Evolutionary conservation across 1,140 invertebrate genomes (phyloP).

Genomic region (Spodoptera frugiperda): DNA sequence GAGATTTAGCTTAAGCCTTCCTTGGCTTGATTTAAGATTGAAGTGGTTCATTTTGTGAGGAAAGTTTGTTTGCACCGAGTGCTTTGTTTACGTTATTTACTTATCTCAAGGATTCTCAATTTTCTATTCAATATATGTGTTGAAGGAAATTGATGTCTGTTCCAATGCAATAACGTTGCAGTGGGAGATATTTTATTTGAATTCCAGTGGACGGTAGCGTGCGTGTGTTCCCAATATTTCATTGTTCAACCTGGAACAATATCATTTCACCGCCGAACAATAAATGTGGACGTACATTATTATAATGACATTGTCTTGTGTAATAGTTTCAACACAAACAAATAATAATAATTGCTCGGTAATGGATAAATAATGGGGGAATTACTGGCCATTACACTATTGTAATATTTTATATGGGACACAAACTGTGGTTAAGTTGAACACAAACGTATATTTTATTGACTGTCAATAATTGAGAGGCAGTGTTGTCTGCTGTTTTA

Average conservation of each 20-base stretch:
- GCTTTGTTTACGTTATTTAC: background rate
- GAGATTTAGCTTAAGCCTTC: background rate
- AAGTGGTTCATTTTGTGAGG: constrained; percentile 7
- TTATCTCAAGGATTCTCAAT: too few species aligned
- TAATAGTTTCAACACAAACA: background rate
- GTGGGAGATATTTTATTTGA: too few species aligned
- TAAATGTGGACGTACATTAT: background rate
- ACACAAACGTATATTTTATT: background rate
- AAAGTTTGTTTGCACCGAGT: background rate
- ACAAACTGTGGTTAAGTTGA: background rate
- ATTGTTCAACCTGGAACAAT: too few species aligned
- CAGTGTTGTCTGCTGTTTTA: background rate
- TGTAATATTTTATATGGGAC: constrained; percentile 14
- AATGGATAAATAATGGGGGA: constrained; percentile 26
- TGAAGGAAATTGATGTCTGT: too few species aligned
- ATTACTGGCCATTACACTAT: constrained; percentile 17
- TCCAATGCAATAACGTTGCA: too few species aligned
- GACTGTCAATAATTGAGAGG: background rate
- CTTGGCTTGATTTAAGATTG: background rate
- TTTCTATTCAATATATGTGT: too few species aligned
- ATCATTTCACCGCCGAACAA: too few species aligned
- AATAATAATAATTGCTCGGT: background rate
- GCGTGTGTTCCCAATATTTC: too few species aligned
- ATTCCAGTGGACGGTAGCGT: too few species aligned
- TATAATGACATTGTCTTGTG: background rate